Percentiles rank a stretch among this genome's conserved stretches.
Evolutionary conservation across 2,113 vertebrate genomes (phyloP).

Genomic region (Taurulus bubalis): DNA sequence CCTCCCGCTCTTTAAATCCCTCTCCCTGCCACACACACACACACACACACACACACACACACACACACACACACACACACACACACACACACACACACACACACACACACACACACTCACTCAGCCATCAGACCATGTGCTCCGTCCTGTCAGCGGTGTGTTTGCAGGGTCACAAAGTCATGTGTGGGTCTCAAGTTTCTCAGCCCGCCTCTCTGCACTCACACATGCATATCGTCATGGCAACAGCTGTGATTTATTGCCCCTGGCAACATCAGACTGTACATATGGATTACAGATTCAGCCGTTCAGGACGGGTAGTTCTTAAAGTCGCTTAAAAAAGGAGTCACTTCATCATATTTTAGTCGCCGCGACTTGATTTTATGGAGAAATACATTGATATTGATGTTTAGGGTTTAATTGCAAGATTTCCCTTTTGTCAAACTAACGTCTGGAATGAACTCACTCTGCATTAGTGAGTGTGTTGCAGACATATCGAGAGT

Average conservation of each 20-base stretch:
- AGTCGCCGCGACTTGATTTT: neutral
- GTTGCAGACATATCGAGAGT: neutral
- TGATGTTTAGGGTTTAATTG: neutral
- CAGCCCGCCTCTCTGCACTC: constrained; percentile 34
- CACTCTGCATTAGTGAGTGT: neutral
- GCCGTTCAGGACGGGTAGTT: neutral
- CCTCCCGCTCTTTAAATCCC: constrained; percentile 3
- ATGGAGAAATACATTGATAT: neutral
- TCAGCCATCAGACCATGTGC: constrained; percentile 14
- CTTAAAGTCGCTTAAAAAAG: neutral
- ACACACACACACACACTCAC: neutral
- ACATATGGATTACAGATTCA: neutral
- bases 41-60: neutral
- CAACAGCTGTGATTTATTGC: constrained; percentile 11
- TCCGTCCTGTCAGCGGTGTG: constrained; percentile 37
- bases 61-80: neutral
- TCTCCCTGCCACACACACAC: neutral
- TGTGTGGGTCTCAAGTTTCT: constrained; percentile 58
- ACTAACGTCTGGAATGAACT: no score
- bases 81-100: neutral
- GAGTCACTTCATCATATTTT: neutral
- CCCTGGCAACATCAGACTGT: constrained; percentile 20
- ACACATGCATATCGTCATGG: constrained; percentile 7
- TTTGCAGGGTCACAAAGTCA: constrained; percentile 63
- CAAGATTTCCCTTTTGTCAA: neutral